phyloP scores from a whole-genome alignment of 2,113 vertebrate species.

The Raja brachyura region DNA sequence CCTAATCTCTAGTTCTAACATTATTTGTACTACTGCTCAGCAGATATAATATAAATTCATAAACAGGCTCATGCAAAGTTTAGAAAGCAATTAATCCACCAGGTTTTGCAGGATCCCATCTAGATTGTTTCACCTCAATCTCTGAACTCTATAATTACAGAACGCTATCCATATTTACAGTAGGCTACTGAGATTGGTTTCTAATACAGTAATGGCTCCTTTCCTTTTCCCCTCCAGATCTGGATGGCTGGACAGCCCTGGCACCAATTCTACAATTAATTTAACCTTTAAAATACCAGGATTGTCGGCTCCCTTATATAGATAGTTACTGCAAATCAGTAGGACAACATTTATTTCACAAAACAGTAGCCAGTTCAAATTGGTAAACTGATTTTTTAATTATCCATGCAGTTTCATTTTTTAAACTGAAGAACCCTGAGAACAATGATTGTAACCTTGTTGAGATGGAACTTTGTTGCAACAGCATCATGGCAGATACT shows the following conservation, averaged over 20 bases:
- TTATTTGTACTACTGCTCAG: background rate
- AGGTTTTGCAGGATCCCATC: background rate
- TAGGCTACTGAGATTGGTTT: background rate
- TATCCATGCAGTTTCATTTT: background rate
- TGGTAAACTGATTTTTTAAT: background rate
- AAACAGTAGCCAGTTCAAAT: background rate
- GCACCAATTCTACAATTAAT: background rate
- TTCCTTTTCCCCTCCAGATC: background rate
- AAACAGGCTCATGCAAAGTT: background rate
- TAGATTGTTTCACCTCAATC: background rate
- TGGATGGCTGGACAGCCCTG: background rate
- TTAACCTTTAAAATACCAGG: background rate
- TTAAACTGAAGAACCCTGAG: background rate
- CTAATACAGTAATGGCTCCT: background rate
- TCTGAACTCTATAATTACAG: background rate
- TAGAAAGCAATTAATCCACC: background rate
- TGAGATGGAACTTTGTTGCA: background rate
- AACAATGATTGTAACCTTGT: background rate
- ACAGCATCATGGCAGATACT: background rate
- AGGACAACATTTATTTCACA: no score
- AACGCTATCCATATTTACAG: no score
- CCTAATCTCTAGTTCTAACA: background rate
- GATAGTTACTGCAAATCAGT: background rate
- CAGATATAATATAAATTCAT: background rate
- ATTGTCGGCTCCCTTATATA: background rate